Evolutionary conservation across 1,140 invertebrate species (phyloP).

Genomic region (Drosophila leontia): DNA sequence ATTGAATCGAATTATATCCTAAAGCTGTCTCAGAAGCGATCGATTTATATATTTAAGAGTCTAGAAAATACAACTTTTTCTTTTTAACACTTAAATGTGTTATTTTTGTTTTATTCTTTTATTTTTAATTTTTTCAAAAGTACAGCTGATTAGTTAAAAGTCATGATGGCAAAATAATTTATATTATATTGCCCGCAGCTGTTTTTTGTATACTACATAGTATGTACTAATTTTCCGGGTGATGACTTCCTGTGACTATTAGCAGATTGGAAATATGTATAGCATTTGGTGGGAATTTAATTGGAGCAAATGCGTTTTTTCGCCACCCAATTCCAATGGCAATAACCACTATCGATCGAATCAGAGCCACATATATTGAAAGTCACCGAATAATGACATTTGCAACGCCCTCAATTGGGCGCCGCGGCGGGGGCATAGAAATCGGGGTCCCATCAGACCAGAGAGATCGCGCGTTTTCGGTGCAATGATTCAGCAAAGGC

Average conservation of each 20-base stretch:
- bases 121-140: no score
- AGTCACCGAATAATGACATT: constrained; percentile 36
- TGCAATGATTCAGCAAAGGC: constrained; percentile 43
- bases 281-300: constrained; percentile 9
- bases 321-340: not conserved
- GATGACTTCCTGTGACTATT: constrained; percentile 3
- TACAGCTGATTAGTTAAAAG: not conserved
- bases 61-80: no score
- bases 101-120: no score
- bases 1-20: no score
- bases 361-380: constrained; percentile 5
- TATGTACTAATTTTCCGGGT: constrained; percentile 17
- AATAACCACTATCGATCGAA: not conserved
- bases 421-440: constrained; percentile 16
- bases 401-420: constrained; percentile 45
- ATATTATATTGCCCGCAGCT: not conserved
- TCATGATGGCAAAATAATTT: not conserved
- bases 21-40: no score
- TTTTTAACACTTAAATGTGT: no score
- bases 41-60: no score
- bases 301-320: constrained; percentile 27
- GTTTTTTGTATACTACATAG: not conserved
- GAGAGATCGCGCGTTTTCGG: constrained; percentile 12
- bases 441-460: constrained; percentile 32
- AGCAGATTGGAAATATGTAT: constrained; percentile 4